Percentiles rank a stretch among this genome's conserved stretches.
Conservation (phyloP, 1,140 invertebrate species). For the Sycobia sp. region DNA sequence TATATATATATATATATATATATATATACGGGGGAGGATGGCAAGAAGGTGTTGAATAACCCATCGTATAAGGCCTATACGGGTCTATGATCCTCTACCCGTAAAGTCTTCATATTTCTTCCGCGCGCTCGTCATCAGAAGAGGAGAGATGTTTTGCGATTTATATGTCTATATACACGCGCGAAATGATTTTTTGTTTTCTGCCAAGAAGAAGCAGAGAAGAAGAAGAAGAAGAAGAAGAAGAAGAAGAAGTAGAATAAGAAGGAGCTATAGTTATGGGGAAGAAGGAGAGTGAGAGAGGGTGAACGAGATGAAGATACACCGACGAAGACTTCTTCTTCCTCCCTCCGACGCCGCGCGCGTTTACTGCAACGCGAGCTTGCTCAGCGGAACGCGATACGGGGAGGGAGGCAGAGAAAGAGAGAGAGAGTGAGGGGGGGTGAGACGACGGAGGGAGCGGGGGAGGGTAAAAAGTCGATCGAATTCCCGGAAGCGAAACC, state of each 20-base stretch:
- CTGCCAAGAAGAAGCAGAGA: too few species aligned
- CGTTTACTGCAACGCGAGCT: constrained; percentile 33
- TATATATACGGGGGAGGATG: background rate
- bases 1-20: too few species aligned
- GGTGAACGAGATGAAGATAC: constrained; percentile 2
- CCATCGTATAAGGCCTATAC: background rate
- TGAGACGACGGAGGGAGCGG: too few species aligned
- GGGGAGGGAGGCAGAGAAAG: constrained; percentile 20
- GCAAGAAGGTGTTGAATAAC: constrained; percentile 11
- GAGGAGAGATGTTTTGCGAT: background rate
- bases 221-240: too few species aligned
- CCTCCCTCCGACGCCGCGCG: background rate
- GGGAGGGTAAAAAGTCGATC: constrained; percentile 50
- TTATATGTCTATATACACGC: background rate
- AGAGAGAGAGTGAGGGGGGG: too few species aligned
- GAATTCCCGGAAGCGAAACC: constrained; percentile 51
- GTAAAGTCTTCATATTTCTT: background rate
- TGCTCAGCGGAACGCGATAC: constrained; percentile 35
- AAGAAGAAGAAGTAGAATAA: too few species aligned
- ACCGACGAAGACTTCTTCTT: background rate
- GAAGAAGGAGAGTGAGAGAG: background rate
- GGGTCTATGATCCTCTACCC: background rate
- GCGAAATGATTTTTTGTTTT: background rate
- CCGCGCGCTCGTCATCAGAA: background rate
- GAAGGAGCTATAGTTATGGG: too few species aligned